A percentile compares a stretch with the other conserved stretches of the same genome.
These are phyloP conservation scores for Strigamia crassipes DNA, from an alignment of 2,888 invertebrate species.

Conservation along the genomic window DNA sequence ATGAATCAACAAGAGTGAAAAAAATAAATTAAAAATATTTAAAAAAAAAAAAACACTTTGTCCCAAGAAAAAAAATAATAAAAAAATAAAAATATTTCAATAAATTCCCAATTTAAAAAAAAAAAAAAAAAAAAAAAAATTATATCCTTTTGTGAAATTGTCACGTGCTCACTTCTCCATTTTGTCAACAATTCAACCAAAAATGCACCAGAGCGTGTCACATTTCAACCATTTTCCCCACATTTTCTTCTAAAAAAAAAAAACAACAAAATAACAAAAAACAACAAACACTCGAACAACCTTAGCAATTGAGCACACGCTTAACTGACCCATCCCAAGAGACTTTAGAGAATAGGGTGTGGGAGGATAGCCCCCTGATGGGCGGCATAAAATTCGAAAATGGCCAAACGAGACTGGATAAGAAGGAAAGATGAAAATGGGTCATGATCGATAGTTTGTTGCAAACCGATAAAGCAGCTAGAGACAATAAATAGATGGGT, in stretches of 20 bases:
- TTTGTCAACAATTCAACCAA: background rate
- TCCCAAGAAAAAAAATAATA: background rate
- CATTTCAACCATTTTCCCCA: background rate
- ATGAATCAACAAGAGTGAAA: background rate
- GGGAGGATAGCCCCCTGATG: conserved; percentile 32
- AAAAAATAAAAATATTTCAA: background rate
- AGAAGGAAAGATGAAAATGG: conserved; percentile 13
- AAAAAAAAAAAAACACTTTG: background rate
- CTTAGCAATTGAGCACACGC: conserved; percentile 22
- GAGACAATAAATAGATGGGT: conserved; percentile 14
- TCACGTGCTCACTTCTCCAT: background rate
- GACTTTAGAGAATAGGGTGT: conserved; percentile 33
- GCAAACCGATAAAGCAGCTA: background rate
- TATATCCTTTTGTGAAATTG: background rate
- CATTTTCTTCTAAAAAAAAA: background rate
- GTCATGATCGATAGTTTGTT: conserved; percentile 35
- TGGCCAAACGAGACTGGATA: conserved; percentile 33
- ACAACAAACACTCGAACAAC: background rate
- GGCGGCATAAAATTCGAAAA: conserved; percentile 33
- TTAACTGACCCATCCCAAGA: conserved; percentile 27
- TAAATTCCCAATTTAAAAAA: background rate
- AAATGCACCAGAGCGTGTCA: conserved; percentile 6
- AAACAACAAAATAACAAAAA: background rate
- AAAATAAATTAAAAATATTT: too few relatives aligned
- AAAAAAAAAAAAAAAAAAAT: background rate